Base-by-base conservation (phyloP, 92 coral and sea anemone genomes). In the Paragorgia papillata region DNA sequence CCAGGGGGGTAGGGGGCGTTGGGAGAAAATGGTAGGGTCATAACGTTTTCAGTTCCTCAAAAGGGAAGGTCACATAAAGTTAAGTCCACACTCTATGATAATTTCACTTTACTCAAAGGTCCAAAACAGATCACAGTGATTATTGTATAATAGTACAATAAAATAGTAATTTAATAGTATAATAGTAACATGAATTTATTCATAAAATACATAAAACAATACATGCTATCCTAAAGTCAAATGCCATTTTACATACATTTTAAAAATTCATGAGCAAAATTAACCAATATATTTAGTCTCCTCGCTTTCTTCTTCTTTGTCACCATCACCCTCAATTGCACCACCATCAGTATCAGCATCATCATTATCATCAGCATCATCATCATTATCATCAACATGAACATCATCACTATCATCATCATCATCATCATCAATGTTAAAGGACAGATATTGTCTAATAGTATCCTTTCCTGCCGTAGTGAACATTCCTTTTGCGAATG, bases 401-500 rank as follows among this genome's bases (percentile, higher is more conserved):
- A 27, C 71, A 58, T 26, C 30, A 57, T 31, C 51, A 57, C 18
- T 39, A 80, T 39, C 50, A 57, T 14, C 64, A 54, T 35, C 77
- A 68, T 68, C 56, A 60, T 44, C 59, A 40, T 80, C 79, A 54
- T 44, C 62, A 69, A 43, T 65, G 55, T 57, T 40, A 49, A 49
- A 44, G 73, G 76, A 62, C 53, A 79, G 68, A 56, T 79, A 79
- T 49, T 79, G 57, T 15, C 49, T n/a, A 43, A 79, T 79, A 50
- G 40, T 32, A 37, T 79, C 77, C 77, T 35, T 33, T 53, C 76
- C 84, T 10, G 69, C 68, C 30, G 8, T 49, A 56, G 51, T 19
- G 35, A 78, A 68, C 51, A 78, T 13, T 48, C 70, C 88, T 27
- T 79, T 84, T 20, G 60, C 76, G 33, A 69, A 85, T 37, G 86